Evolutionary conservation across 2,113 vertebrate genomes (phyloP).

Genomic region (Mirounga angustirostris): DNA sequence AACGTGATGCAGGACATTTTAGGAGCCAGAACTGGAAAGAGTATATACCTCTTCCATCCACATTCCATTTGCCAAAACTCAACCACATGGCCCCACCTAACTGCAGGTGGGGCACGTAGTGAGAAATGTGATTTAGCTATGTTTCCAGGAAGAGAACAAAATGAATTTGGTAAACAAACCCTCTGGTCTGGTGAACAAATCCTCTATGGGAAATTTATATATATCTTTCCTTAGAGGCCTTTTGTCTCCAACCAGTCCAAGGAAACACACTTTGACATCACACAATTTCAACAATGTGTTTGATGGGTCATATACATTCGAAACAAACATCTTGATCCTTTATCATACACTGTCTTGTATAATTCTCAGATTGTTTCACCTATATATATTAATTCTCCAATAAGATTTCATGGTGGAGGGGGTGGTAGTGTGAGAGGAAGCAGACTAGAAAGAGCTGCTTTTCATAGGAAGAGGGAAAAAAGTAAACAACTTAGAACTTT

Average conservation of each 20-base stretch:
- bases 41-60: neutral
- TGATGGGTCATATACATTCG: neutral
- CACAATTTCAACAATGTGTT: neutral
- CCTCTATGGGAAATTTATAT: neutral
- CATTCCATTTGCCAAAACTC: neutral
- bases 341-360: neutral
- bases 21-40: neutral
- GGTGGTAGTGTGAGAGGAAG: neutral
- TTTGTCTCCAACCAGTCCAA: neutral
- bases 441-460: neutral
- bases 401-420: neutral
- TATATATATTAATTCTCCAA: neutral
- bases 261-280: neutral
- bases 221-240: neutral
- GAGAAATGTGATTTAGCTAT: neutral
- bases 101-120: neutral
- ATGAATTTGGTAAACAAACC: neutral
- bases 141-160: constrained; percentile 43
- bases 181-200: neutral
- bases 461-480: neutral
- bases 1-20: neutral
- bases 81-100: neutral
- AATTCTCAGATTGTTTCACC: neutral
- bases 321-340: neutral
- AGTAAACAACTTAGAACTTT: constrained; percentile 32